Conservation (phyloP, 1,140 invertebrate genomes). For the Monochamus saltuarius region DNA sequence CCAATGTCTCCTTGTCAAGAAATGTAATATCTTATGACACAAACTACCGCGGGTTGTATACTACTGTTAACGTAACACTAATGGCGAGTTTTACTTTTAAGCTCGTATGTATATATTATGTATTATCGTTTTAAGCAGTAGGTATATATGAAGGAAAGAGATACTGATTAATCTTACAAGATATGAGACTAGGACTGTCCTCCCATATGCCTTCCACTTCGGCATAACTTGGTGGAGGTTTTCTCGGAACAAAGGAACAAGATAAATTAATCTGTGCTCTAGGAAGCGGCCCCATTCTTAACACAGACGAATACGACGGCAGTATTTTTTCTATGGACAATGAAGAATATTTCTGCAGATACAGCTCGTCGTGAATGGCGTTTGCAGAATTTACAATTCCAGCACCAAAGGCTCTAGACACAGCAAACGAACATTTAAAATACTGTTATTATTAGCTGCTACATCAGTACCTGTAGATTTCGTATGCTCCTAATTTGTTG, state of each 20-base stretch:
- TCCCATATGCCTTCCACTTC: constrained; percentile 35
- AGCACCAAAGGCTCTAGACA: background rate
- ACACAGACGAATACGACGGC: constrained; percentile 43
- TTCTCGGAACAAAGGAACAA: constrained; percentile 31
- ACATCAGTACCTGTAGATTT: background rate
- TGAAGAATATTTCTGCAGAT: background rate
- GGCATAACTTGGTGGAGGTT: constrained; percentile 43
- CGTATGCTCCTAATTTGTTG: background rate
- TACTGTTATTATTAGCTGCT: background rate
- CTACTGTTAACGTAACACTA: no score
- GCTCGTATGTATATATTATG: no score
- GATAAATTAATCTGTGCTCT: constrained; percentile 17
- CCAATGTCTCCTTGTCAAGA: no score
- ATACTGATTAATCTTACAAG: constrained; percentile 20
- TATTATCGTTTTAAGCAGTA: no score
- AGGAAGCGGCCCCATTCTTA: constrained; percentile 33
- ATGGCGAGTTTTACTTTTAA: no score
- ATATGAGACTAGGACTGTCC: constrained; percentile 26
- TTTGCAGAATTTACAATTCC: constrained; percentile 23
- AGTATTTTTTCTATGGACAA: constrained; percentile 23
- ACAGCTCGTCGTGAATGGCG: constrained; percentile 21
- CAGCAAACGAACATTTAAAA: background rate
- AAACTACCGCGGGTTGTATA: no score
- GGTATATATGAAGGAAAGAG: no score
- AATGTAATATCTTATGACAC: no score